These are phyloP conservation scores for Aphrophora alni DNA, from an alignment of 2,888 invertebrate genomes.

Conservation along the genomic window DNA sequence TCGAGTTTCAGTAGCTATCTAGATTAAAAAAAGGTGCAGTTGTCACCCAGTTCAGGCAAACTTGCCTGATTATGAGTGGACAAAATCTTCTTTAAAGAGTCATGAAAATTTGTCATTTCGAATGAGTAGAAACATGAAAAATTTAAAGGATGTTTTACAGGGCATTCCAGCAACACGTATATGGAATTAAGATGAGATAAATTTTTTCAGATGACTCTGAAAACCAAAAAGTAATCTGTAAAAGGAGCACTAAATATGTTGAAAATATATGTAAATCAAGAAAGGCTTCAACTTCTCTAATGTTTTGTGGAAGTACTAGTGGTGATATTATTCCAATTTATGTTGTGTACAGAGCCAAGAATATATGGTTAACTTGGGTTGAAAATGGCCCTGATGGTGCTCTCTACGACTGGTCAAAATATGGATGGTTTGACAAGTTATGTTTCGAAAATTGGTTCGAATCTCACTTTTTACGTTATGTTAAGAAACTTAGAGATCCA, in stretches of 20 bases:
- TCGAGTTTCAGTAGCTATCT: slow-evolving; percentile 30
- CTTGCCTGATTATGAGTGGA: slow-evolving; percentile 51
- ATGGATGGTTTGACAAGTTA: slow-evolving; percentile 54
- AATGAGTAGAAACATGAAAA: slow-evolving; percentile 47
- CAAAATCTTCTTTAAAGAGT: slow-evolving; percentile 44
- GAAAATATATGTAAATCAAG: slow-evolving; percentile 52
- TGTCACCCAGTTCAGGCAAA: slow-evolving; percentile 47
- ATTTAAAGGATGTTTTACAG: slow-evolving; percentile 35
- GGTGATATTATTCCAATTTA: slow-evolving; percentile 54
- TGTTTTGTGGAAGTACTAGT: slow-evolving; percentile 54
- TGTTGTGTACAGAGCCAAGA: slow-evolving; percentile 53
- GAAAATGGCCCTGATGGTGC: slow-evolving; percentile 54
- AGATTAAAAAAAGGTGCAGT: slow-evolving; percentile 35
- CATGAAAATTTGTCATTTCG: slow-evolving; percentile 39
- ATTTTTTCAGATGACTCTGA: slow-evolving; percentile 49
- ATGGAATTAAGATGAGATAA: slow-evolving; percentile 53
- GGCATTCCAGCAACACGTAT: slow-evolving; percentile 48
- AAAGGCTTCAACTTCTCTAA: slow-evolving; percentile 52
- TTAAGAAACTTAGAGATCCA: slow-evolving; percentile 43
- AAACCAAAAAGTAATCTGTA: slow-evolving; percentile 46
- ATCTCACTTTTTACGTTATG: slow-evolving; percentile 47
- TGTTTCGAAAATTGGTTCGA: slow-evolving; percentile 54
- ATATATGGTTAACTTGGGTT: slow-evolving; percentile 54
- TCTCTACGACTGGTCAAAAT: slow-evolving; percentile 54
- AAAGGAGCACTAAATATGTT: slow-evolving; percentile 53